Conservation (phyloP, 2,888 invertebrate species). For the Ophion obscuratus region DNA sequence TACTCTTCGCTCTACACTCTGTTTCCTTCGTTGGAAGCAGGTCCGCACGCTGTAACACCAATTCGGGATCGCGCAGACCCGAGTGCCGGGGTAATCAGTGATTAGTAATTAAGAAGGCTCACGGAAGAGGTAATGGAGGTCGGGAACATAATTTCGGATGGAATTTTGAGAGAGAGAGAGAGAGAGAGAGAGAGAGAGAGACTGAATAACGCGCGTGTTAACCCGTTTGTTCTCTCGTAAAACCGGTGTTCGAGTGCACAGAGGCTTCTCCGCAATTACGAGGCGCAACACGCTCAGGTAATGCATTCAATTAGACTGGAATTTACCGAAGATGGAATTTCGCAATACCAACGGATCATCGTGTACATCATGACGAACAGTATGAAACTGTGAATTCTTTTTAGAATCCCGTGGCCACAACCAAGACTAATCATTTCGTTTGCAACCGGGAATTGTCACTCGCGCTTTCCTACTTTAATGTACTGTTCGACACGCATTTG, state of each 20-base stretch:
- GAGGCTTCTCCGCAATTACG: neutral
- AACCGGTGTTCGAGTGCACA: slow-evolving; percentile 2
- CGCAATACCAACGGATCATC: neutral
- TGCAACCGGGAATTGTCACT: too few relatives aligned
- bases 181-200: slow-evolving; percentile 18
- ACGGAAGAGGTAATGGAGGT: slow-evolving; percentile 27
- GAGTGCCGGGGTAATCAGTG: slow-evolving; percentile 56
- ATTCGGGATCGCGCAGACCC: slow-evolving; percentile 10
- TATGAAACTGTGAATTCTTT: too few relatives aligned
- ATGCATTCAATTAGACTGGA: slow-evolving; percentile 3
- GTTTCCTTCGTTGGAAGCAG: slow-evolving; percentile 34
- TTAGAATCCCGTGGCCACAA: too few relatives aligned
- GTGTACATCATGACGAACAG: too few relatives aligned
- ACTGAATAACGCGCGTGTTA: slow-evolving; percentile 37
- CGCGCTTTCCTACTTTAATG: too few relatives aligned
- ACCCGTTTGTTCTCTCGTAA: slow-evolving; percentile 47
- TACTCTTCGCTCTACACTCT: slow-evolving; percentile 34
- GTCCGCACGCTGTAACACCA: slow-evolving; percentile 30
- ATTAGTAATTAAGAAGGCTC: slow-evolving; percentile 62
- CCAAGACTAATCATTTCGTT: too few relatives aligned
- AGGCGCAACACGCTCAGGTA: neutral
- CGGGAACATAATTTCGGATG: slow-evolving; percentile 37
- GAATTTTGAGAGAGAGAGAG: slow-evolving; percentile 42
- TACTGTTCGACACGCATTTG: too few relatives aligned
- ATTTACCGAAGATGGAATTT: too few relatives aligned